Evolutionary conservation across 2,797 vertebrate species (phyloP).

Genomic region (Ceryle rudis): DNA sequence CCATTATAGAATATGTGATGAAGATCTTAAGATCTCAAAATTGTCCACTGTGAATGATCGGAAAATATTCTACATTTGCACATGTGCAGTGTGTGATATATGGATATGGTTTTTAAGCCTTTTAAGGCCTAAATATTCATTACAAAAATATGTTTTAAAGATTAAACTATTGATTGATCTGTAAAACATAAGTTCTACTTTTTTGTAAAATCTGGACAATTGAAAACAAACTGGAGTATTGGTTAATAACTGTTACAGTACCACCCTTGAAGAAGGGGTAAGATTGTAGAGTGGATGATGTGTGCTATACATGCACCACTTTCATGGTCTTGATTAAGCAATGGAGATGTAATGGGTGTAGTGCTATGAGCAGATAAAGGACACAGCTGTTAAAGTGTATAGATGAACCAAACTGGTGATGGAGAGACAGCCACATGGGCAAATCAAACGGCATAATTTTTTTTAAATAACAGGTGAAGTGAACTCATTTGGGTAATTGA

Average conservation of each 20-base stretch:
- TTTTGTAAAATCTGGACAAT: neutral
- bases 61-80: neutral
- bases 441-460: neutral
- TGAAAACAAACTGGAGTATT: neutral
- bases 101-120: neutral
- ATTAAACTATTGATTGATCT: neutral
- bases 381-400: neutral
- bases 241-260: neutral
- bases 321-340: too few species aligned
- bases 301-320: accelerated
- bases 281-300: neutral
- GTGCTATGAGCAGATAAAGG: neutral
- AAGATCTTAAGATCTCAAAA: neutral
- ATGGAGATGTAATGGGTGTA: neutral
- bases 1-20: neutral
- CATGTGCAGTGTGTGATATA: neutral
- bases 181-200: neutral
- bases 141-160: neutral
- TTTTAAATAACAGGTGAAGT: neutral
- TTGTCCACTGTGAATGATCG: neutral
- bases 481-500: neutral
- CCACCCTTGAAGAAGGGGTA: neutral
- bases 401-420: neutral
- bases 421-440: neutral
- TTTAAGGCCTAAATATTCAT: neutral